Base-by-base conservation (phyloP, 2,113 vertebrate species). In the Tamias sibiricus region DNA sequence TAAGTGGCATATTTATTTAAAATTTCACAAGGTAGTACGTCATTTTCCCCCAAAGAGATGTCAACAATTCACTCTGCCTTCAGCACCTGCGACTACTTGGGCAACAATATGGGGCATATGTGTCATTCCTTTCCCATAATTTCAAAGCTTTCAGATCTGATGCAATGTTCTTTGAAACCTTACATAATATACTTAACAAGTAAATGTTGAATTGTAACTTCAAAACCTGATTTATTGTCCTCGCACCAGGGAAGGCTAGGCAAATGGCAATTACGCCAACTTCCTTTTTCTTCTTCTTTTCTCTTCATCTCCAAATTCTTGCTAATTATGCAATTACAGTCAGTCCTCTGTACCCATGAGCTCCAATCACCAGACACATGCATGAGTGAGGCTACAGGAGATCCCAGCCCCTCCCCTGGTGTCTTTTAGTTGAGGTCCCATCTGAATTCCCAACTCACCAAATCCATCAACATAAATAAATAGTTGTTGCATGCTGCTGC, bases 401-500 rank as follows among this genome's bases (percentile, higher is more conserved):
- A 11, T 8, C 19, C 52, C 11, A 4, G 35, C 8, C 32, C 37
- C 7, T 12, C 20, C 35, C 19, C 44, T 28, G 5, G 3, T 32
- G 32, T 52, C 49, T 49, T 87, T 59, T n/a, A 8, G 7, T 1
- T n/a, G 52, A 54, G 62, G 72, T 83, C 26, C 30, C 14, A 28
- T 76, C 40, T 44, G 59, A 82, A 79, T 40, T 22, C 37, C 66
- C 47, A 47, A 26, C 11, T 7, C 26, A 26, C 71, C 17, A 10
- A 66, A 54, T 69, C 62, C 49, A 6, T 2, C 8, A 22, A 19
- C 10, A 28, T 4, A n/a, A 28, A n/a, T n/a, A n/a, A n/a, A 1
- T 57, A 11, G 0, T 7, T 4, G 44, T 30, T 6, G 37, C 22
- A 6, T 40, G 9, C 6, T 26, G 1, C 7, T 72, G 0, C 24